A percentile compares a stretch with the other conserved stretches of the same genome.
phyloP scores from a whole-genome alignment of 2,888 invertebrate genomes.

The Schizaphis graminum region DNA sequence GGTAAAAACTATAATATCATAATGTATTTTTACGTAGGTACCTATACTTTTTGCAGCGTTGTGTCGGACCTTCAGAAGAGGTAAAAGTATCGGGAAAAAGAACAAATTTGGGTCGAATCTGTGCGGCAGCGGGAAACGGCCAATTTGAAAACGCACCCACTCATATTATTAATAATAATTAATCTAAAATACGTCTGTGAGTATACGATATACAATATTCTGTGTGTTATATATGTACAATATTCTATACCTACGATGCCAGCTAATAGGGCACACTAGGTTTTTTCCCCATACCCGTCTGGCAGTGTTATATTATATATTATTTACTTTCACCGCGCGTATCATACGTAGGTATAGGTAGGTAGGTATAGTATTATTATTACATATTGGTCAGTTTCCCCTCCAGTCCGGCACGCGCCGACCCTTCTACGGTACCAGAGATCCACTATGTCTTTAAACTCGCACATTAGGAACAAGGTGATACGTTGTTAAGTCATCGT shows the following conservation, averaged over 20 bases:
- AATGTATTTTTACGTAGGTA: neutral
- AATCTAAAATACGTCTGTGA: neutral
- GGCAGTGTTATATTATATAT: neutral
- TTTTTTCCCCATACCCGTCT: constrained; percentile 18
- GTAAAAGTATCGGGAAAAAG: neutral
- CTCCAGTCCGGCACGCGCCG: constrained; percentile 32
- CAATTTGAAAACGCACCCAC: neutral
- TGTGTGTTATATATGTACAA: neutral
- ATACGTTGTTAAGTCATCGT: constrained; percentile 61
- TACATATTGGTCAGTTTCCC: constrained; percentile 46
- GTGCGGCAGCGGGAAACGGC: neutral
- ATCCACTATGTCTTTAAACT: constrained; percentile 35
- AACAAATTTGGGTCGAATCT: neutral
- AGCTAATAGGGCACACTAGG: constrained; percentile 13
- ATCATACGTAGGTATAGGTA: neutral
- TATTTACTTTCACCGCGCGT: constrained; percentile 18
- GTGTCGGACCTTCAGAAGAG: neutral
- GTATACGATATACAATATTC: neutral
- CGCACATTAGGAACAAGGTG: constrained; percentile 23
- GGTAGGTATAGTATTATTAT: neutral
- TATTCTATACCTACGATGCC: neutral
- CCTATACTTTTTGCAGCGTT: neutral
- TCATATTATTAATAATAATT: neutral
- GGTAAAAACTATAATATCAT: neutral
- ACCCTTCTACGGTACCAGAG: constrained; percentile 47